Base-by-base conservation (phyloP, 2,888 invertebrate genomes). In the Aleiodes leptofemur region DNA sequence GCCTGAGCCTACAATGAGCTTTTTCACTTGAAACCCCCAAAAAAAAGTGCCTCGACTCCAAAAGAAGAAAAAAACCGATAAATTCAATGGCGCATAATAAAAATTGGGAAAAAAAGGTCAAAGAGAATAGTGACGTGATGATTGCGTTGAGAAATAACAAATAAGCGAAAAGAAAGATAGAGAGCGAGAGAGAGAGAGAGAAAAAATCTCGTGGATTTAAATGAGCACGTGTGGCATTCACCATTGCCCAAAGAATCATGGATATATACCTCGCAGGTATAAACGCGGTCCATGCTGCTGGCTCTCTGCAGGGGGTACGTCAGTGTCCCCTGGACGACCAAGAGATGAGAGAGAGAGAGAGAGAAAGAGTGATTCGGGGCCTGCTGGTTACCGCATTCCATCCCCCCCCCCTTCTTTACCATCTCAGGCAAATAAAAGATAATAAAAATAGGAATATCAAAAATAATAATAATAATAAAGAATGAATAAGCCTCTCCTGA, bases 351-450 rank as follows among this genome's bases (percentile, higher is more conserved):
- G 29, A 70, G 43, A 70, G 70, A 51, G 51, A 66, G 50, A 11
- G 55, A 57, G 51, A 66, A 34, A 11, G 55, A 57, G 48, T 14
- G 61, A 50, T 66, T 59, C 74, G 61, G 14, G 76, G 83, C 83
- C 85, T 86, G 85, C 86, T 82, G 86, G 86, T 86, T 87, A 86
- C 85, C 85, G 85, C 87, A 87, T 87, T 87, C 87, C 87, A 79
- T 83, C 80, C 79, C 82, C 76, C 61, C 76, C 70, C 75, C 23
- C 23, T 23, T 23, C 23, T 23, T 23, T 23, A 23, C 23, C 23
- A 23, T 23, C 23, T 23, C 23, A 23, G 2, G 23, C 23, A 23
- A 29, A 43, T 9, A 43, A 53, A 61, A 59, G 66, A 59, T 14
- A 53, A 53, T 23, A 16, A 43, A n/a, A 43, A 64, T 14, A 48